phyloP scores from a whole-genome alignment of 2,113 vertebrate genomes.

The Callionymus lyra region DNA sequence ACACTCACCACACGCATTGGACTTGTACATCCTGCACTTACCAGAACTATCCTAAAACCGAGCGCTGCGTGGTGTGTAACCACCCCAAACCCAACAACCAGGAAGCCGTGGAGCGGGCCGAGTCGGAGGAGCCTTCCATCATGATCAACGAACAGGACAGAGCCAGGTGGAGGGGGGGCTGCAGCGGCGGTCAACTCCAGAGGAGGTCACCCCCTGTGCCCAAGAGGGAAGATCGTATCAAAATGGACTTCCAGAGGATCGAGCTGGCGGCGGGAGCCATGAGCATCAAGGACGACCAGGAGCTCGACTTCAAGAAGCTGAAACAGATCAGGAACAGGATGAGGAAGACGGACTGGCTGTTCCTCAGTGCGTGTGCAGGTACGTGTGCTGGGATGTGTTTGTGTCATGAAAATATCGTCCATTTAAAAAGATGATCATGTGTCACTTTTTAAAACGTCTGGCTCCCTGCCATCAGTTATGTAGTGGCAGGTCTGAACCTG shows the following conservation, averaged over 20 bases:
- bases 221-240: conserved; percentile 77
- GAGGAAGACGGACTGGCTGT: conserved; percentile 96
- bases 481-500: too few relatives aligned
- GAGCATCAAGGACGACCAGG: conserved; percentile 80
- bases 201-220: conserved; percentile 78
- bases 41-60: conserved; percentile 90
- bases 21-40: conserved; percentile 87
- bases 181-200: conserved; percentile 76
- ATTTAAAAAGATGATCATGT: too few relatives aligned
- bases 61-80: conserved; percentile 87
- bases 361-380: conserved; percentile 95
- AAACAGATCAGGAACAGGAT: conserved; percentile 97
- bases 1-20: conserved; percentile 85
- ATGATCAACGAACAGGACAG: conserved; percentile 90
- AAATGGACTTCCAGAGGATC: conserved; percentile 95
- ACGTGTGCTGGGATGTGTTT: conserved; percentile 48
- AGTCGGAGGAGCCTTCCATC: conserved; percentile 77
- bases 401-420: neutral
- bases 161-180: conserved; percentile 76
- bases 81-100: conserved; percentile 80
- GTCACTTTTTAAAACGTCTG: too few relatives aligned
- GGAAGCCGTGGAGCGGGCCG: conserved; percentile 75
- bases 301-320: conserved; percentile 87
- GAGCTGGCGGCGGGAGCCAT: conserved; percentile 76
- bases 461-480: too few relatives aligned